Percentiles rank a stretch among this genome's conserved stretches.
phyloP scores from a whole-genome alignment of 1,140 invertebrate species.

The Drosophila nannoptera region DNA sequence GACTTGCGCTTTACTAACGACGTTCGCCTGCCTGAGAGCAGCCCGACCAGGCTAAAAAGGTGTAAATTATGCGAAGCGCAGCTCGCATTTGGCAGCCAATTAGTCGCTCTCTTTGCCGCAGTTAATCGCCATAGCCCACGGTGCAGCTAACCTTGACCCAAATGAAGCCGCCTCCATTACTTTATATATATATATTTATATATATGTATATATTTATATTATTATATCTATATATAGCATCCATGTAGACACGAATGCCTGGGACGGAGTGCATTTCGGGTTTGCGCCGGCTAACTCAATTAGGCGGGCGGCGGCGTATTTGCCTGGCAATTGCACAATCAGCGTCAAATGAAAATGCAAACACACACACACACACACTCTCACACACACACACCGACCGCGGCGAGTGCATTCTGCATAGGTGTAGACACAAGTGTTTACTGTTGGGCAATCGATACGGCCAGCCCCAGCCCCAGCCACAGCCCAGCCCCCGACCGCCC shows the following conservation, averaged over 20 bases:
- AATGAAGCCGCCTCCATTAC: slow-evolving; percentile 29
- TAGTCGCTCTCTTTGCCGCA: slow-evolving; percentile 54
- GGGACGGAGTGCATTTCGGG: slow-evolving; percentile 21
- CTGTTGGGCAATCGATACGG: slow-evolving; percentile 46
- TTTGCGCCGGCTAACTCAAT: slow-evolving; percentile 19
- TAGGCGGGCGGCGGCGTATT: slow-evolving; percentile 22
- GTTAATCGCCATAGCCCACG: slow-evolving; percentile 25
- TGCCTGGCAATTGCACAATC: slow-evolving; percentile 60
- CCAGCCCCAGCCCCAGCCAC: slow-evolving; percentile 17
- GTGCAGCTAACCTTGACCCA: slow-evolving; percentile 72
- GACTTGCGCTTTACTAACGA: slow-evolving; percentile 58
- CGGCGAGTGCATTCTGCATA: slow-evolving; percentile 30
- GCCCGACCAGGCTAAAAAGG: slow-evolving; percentile 28
- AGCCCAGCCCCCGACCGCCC: slow-evolving; percentile 4
- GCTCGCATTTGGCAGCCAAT: slow-evolving; percentile 47
- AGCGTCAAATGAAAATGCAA: slow-evolving; percentile 47
- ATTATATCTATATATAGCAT: too few species aligned
- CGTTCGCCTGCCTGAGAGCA: slow-evolving; percentile 25
- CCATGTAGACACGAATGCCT: too few species aligned
- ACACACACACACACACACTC: slow-evolving; percentile 20
- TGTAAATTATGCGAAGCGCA: slow-evolving; percentile 20
- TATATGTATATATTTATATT: too few species aligned
- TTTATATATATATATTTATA: too few species aligned
- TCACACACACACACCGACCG: slow-evolving; percentile 16
- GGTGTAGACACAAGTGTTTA: slow-evolving; percentile 32